phyloP scores from a whole-genome alignment of 2,888 invertebrate genomes.

The Fissipunctia ypsillon region DNA sequence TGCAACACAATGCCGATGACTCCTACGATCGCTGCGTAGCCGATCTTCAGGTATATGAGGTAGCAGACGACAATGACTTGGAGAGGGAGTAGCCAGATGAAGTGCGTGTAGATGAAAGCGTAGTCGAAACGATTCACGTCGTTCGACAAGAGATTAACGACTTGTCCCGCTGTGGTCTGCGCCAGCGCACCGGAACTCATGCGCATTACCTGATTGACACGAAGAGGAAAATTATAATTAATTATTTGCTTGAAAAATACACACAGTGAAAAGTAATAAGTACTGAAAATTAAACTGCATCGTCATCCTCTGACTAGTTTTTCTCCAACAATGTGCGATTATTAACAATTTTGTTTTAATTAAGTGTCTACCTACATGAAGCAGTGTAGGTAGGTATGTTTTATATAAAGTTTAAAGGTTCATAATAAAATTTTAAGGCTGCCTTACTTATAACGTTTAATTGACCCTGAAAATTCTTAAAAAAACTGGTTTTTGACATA shows the following conservation, averaged over 20 bases:
- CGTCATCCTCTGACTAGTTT: background rate
- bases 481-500: background rate
- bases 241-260: background rate
- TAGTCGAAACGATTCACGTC: constrained; percentile 98
- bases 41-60: constrained; percentile 94
- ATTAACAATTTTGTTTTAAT: background rate
- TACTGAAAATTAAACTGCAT: background rate
- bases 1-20: constrained; percentile 94
- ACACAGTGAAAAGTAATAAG: background rate
- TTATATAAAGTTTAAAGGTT: background rate
- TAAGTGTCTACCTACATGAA: background rate
- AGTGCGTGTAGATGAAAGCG: constrained; percentile 95
- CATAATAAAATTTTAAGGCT: background rate
- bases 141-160: constrained; percentile 98
- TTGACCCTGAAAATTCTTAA: background rate
- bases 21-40: constrained; percentile 94
- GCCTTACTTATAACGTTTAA: constrained; percentile 9
- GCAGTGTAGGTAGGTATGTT: background rate
- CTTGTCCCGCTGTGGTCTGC: constrained; percentile 97
- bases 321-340: background rate
- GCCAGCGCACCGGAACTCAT: constrained; percentile 95
- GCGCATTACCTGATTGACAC: constrained; percentile 86
- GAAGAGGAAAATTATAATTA: constrained; percentile 1
- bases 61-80: constrained; percentile 92
- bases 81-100: constrained; percentile 96